Evolutionary conservation across 2,888 invertebrate genomes (phyloP), one percentile per base, ranked within the genome.

Genomic region (Sisyra nigra): DNA sequence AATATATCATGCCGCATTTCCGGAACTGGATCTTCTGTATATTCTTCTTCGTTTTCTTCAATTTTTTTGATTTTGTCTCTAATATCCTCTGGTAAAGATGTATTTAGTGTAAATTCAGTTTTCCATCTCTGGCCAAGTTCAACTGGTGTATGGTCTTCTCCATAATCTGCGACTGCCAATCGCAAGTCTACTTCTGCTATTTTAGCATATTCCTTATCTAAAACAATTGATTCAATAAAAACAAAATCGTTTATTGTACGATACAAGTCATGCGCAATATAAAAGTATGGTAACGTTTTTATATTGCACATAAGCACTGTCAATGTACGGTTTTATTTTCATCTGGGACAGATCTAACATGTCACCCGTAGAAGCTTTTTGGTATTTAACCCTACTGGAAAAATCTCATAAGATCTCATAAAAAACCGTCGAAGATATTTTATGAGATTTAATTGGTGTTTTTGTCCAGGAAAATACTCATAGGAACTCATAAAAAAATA

Each of bases 1-100:
- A 76, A 69, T 3, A 83, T 72, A 58, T 76, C 74, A 48, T 82
- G 71, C 1, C 74, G 72, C 83, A 86, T 86, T 46, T 68, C 62
- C 2, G 83, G 82, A 46, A 80, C 51, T 4, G 65, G 58, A 6
- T 68, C 61, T 33, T 69, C 65, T 38, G 56, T 55, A 3, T 53
- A 49, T 13, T 50, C 46, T 19, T 45, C 45, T 19, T 44, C 44
- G 31, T 43, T 44, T 13, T 60, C 58, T 41, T 58, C 50, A 7
- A 24, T 24, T 42, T 53, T 40, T 42, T 50, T 44, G 37, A 51
- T 53, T 45, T 48, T 39, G 31, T 48, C 48, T 48, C 52, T 41
- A 34, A 44, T 57, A 51, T 68, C 62, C 2, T 64, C 59, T 3
- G 71, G 68, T n/a, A 73, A 52, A 48, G 63, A 63, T 5, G 64